A percentile compares a stretch with the other conserved stretches of the same genome.
phyloP scores from a whole-genome alignment of 2,797 vertebrate species.

The Aythya fuligula region DNA sequence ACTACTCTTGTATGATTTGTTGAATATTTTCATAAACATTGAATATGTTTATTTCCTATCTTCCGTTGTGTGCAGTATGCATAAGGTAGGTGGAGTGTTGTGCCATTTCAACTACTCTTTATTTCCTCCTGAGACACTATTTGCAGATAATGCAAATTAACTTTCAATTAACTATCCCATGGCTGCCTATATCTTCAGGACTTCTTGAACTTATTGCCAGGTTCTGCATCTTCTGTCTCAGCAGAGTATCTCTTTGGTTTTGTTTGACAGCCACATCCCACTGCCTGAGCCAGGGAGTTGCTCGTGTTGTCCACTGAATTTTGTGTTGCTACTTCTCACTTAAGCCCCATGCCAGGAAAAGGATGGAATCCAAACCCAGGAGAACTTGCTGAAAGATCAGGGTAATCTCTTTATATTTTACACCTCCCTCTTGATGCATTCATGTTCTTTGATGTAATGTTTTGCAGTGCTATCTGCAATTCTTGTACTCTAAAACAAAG shows the following conservation, averaged over 20 bases:
- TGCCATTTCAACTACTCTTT: background rate
- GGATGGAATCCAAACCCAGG: background rate
- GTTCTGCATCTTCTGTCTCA: background rate
- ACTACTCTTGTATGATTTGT: background rate
- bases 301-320: background rate
- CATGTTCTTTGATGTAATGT: background rate
- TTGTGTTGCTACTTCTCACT: background rate
- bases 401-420: background rate
- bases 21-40: no score
- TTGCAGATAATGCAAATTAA: background rate
- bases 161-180: background rate
- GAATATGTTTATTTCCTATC: background rate
- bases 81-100: background rate
- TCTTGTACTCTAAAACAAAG: background rate
- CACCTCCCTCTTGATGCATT: background rate
- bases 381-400: background rate
- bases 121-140: background rate
- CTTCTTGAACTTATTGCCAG: background rate
- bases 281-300: rapidly evolving
- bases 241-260: background rate
- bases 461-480: background rate
- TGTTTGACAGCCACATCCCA: background rate
- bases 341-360: background rate
- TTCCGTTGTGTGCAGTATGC: background rate
- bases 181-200: background rate